These are phyloP conservation scores for Physocephala rufipes DNA, from an alignment of 2,888 invertebrate genomes.

Conservation along the genomic window DNA sequence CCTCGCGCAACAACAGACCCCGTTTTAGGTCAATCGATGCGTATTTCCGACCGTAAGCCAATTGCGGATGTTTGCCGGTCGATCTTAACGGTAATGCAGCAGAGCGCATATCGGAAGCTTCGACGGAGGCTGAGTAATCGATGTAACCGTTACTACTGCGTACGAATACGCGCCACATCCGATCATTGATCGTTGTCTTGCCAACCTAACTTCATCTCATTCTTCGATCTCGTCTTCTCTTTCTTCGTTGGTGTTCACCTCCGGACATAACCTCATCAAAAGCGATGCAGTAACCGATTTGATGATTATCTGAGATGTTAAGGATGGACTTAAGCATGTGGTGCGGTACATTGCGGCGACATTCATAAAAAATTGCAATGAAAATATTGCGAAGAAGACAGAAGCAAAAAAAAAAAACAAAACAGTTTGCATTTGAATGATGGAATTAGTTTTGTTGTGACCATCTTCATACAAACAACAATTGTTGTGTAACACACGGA, in stretches of 20 bases:
- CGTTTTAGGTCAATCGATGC: too few species aligned
- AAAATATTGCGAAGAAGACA: neutral
- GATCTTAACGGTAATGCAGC: too few species aligned
- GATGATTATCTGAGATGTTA: neutral
- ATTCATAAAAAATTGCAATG: neutral
- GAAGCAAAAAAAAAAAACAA: neutral
- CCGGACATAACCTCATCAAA: conserved; percentile 8
- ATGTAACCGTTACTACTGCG: too few species aligned
- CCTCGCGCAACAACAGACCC: too few species aligned
- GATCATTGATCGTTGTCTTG: neutral
- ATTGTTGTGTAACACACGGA: conserved; percentile 27
- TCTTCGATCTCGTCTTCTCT: neutral
- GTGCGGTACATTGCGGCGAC: neutral
- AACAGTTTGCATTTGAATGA: conserved; percentile 31
- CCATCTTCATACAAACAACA: conserved; percentile 16
- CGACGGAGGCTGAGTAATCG: too few species aligned
- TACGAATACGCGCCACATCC: too few species aligned
- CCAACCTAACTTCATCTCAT: neutral
- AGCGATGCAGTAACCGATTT: neutral
- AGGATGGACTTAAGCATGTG: neutral
- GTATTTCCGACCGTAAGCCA: too few species aligned
- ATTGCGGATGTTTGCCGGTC: too few species aligned
- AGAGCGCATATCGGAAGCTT: too few species aligned
- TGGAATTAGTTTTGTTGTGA: conserved; percentile 29
- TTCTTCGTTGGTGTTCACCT: neutral